Evolutionary conservation across 2,888 invertebrate species (phyloP).

Genomic region (Ypsolopha scabrella): DNA sequence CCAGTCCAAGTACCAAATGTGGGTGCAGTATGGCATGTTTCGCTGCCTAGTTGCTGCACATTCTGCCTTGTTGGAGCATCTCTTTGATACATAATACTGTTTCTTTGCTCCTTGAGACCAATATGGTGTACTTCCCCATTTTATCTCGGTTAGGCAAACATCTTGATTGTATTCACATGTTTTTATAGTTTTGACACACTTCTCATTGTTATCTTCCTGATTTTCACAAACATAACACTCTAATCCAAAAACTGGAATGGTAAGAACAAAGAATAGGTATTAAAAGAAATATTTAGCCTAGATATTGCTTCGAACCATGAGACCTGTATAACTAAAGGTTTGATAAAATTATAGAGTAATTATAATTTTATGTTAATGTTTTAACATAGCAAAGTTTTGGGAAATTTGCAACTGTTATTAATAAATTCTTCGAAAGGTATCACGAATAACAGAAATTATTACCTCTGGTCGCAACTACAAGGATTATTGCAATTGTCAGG

Average conservation of each 20-base stretch:
- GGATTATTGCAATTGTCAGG: not conserved
- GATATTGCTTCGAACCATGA: too few species aligned
- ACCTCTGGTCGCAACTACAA: not conserved
- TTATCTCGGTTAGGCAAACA: slow-evolving; percentile 88
- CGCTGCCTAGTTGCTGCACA: slow-evolving; percentile 80
- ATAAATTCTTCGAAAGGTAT: too few species aligned
- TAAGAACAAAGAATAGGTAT: not conserved
- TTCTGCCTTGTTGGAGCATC: slow-evolving; percentile 84
- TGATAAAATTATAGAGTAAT: too few species aligned
- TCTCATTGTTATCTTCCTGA: slow-evolving; percentile 92
- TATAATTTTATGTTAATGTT: too few species aligned
- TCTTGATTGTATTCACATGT: slow-evolving; percentile 91
- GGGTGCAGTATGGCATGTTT: slow-evolving; percentile 84
- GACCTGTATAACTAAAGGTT: not conserved
- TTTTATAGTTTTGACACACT: slow-evolving; percentile 92
- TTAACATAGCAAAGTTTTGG: too few species aligned
- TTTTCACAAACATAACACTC: slow-evolving; percentile 97
- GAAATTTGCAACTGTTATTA: too few species aligned
- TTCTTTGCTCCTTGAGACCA: slow-evolving; percentile 94
- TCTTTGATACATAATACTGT: slow-evolving; percentile 93
- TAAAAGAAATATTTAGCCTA: too few species aligned
- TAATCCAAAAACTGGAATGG: slow-evolving; percentile 71
- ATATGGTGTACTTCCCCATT: slow-evolving; percentile 97
- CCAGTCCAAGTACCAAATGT: slow-evolving; percentile 98
- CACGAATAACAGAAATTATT: not conserved